phyloP scores from a whole-genome alignment of 2,113 vertebrate species.

The Burhinus oedicnemus region DNA sequence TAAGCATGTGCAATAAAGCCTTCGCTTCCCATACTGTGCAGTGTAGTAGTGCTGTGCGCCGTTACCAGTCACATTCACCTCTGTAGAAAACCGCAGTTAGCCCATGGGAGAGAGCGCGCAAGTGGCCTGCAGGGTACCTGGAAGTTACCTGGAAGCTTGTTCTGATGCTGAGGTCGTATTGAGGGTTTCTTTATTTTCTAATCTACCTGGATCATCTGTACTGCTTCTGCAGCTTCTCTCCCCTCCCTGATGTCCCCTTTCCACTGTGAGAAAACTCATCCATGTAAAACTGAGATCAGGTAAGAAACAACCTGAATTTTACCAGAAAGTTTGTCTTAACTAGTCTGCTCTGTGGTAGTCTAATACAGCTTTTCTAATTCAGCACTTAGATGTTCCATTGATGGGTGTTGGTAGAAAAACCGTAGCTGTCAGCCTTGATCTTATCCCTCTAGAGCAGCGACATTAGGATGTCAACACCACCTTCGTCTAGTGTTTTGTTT shows the following conservation, averaged over 20 bases:
- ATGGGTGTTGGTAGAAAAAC: neutral
- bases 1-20: neutral
- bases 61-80: neutral
- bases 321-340: neutral
- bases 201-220: neutral
- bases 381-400: neutral
- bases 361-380: neutral
- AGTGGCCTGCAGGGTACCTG: neutral
- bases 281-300: neutral
- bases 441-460: neutral
- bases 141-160: neutral
- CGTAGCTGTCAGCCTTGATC: neutral
- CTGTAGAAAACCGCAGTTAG: neutral
- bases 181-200: neutral
- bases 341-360: neutral
- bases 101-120: rapidly evolving
- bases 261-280: neutral
- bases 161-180: neutral
- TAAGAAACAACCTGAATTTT: neutral
- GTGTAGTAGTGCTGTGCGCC: neutral
- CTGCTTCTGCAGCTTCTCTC: neutral
- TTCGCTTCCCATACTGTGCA: neutral
- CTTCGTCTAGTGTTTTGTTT: neutral
- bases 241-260: neutral
- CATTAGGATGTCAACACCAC: neutral